Base-by-base conservation (phyloP, 2,113 vertebrate genomes). In the Eira barbara region DNA sequence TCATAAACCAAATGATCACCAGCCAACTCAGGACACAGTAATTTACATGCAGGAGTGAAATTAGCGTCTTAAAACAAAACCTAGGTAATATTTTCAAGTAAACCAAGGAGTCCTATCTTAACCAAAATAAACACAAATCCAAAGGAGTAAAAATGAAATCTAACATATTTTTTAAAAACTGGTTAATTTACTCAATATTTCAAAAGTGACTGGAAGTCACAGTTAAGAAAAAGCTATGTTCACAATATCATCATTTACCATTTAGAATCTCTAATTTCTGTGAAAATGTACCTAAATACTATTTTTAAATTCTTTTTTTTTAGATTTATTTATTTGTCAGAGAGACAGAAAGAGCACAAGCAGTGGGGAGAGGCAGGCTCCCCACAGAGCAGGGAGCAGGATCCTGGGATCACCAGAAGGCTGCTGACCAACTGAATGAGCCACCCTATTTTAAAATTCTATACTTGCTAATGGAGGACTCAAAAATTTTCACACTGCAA, bases 171-270 rank as follows among this genome's bases (percentile, higher is more conserved):
- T 74, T 74, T 27, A 86, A 94, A 49, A 89, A 81, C 25, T 86
- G 36, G 13, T 95, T 93, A 31, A 85, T 73, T 92, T 78, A 81
- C 47, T 65, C 45, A 81, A 10, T 91, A 87, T 81, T 91, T 97
- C 55, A 93, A 93, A 93, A 89, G 10, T 55, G 59, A 84, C 45
- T 82, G 17, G 59, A 92, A 91, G n/a, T 71, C 88, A 90, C 17
- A 92, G 67, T 63, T 65, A 87, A 81, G 73, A 59, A 82, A 94
- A 97, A 55, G 36, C 5, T 65, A 94, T 29, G n/a, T 71, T 92
- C 78, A 89, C 34, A 83, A 10, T 36, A 76, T 69, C 61, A 52
- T 59, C 57, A 52, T 65, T 45, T 63, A 85, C 23, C 23, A 23
- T 74, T 42, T 42, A 27, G 36, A 74, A 71, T 86, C 69, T 34